Evolutionary conservation across 2,113 vertebrate species (phyloP).

Genomic region (Maccullochella peelii): DNA sequence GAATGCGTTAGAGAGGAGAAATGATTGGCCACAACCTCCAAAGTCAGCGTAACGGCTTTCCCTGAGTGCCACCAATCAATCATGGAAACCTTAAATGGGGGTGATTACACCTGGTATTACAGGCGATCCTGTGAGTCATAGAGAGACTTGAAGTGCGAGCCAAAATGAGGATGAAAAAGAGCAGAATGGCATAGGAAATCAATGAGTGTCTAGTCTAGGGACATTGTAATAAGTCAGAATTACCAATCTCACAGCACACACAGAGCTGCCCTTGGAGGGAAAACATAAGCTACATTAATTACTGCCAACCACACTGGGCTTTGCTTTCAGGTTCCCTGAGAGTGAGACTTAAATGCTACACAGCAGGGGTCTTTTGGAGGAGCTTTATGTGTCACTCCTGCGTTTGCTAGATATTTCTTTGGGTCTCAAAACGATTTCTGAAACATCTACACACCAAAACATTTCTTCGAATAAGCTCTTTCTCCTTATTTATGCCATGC

Average conservation of each 20-base stretch:
- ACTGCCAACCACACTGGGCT: conserved; percentile 6
- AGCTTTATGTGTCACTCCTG: background rate
- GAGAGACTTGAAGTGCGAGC: conserved; percentile 14
- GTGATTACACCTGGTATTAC: conserved; percentile 47
- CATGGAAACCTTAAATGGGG: conserved; percentile 43
- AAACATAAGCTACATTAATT: conserved; percentile 41
- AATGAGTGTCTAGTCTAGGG: conserved; percentile 52
- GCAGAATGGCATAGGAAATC: conserved; percentile 60
- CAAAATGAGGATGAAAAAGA: conserved; percentile 46
- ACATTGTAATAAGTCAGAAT: conserved; percentile 62
- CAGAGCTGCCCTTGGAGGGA: conserved; percentile 8
- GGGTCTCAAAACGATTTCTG: background rate
- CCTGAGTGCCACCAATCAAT: conserved; percentile 52
- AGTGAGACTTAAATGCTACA: background rate
- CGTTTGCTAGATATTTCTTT: conserved; percentile 11
- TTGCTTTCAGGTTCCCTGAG: conserved; percentile 15
- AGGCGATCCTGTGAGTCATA: conserved; percentile 42
- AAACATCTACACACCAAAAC: background rate
- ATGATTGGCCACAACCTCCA: background rate
- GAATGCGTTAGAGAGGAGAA: background rate
- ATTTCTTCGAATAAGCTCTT: background rate
- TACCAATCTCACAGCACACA: conserved; percentile 30
- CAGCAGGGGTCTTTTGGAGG: conserved; percentile 8
- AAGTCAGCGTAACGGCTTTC: conserved; percentile 17
- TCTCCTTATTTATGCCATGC: background rate